Percentiles rank a stretch among this genome's conserved stretches.
These are phyloP conservation scores for Reinhardtius hippoglossoides DNA, from an alignment of 2,113 vertebrate species.

Conservation along the genomic window DNA sequence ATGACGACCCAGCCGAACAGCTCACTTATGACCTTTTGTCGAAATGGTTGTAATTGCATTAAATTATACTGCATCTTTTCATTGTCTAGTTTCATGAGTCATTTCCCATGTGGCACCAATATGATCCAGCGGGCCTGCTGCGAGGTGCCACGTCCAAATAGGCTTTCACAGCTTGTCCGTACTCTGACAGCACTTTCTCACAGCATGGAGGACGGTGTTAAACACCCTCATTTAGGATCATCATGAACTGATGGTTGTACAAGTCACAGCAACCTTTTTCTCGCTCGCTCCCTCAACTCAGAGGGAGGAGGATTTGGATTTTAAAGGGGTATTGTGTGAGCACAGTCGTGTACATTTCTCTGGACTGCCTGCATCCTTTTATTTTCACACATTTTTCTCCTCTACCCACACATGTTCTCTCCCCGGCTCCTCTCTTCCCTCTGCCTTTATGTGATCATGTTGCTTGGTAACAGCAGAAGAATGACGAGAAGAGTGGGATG, in stretches of 20 bases:
- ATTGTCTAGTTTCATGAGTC: slow-evolving; percentile 53
- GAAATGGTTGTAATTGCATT: slow-evolving; percentile 59
- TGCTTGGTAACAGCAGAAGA: slow-evolving; percentile 80
- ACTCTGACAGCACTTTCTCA: neutral
- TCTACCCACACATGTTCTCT: slow-evolving; percentile 76
- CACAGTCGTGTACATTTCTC: slow-evolving; percentile 34
- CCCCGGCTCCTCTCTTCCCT: slow-evolving; percentile 57
- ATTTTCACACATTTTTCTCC: slow-evolving; percentile 62
- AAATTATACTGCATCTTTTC: slow-evolving; percentile 60
- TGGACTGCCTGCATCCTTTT: slow-evolving; percentile 53
- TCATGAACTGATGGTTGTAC: neutral
- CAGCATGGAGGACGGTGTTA: neutral
- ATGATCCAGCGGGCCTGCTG: neutral
- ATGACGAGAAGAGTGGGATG: slow-evolving; percentile 72
- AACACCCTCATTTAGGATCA: neutral
- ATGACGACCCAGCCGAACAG: slow-evolving; percentile 60
- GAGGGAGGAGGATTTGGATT: slow-evolving; percentile 14
- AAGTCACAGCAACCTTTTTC: neutral
- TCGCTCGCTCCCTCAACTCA: neutral
- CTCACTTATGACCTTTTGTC: slow-evolving; percentile 69
- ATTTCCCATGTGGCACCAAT: slow-evolving; percentile 20
- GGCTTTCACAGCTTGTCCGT: slow-evolving; percentile 18
- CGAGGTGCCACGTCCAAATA: neutral
- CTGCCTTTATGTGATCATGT: slow-evolving; percentile 72
- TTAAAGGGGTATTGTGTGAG: slow-evolving; percentile 12